phyloP scores from a whole-genome alignment of 2,113 vertebrate species.

The Corynorhinus townsendii region DNA sequence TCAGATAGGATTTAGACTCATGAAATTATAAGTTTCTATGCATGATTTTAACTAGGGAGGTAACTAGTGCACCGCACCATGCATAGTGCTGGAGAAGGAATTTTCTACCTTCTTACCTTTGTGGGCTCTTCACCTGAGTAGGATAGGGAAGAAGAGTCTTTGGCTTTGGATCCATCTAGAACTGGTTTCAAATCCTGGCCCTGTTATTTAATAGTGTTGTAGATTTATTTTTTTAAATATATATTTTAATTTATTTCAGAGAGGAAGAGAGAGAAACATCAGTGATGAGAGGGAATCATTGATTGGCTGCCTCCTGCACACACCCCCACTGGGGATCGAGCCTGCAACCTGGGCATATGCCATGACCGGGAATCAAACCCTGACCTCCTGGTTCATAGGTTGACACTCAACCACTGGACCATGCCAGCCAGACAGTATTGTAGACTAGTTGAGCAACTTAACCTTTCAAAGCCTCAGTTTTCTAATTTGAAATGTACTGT shows the following conservation, averaged over 20 bases:
- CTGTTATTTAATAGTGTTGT: neutral
- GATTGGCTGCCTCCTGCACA: too few relatives aligned
- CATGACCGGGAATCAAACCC: too few relatives aligned
- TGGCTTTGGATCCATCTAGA: neutral
- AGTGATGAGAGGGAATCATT: too few relatives aligned
- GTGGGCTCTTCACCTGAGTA: neutral
- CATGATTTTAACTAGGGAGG: neutral
- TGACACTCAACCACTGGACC: too few relatives aligned
- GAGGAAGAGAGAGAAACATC: too few relatives aligned
- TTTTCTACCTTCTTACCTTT: neutral
- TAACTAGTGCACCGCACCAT: neutral
- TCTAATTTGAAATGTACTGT: neutral
- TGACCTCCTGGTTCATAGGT: too few relatives aligned
- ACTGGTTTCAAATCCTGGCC: neutral
- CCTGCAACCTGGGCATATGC: too few relatives aligned
- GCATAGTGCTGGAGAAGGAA: neutral
- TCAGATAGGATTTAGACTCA: neutral
- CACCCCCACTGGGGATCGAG: too few relatives aligned
- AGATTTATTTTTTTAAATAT: too few relatives aligned
- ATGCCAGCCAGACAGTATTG: neutral
- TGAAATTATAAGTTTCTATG: neutral
- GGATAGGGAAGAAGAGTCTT: neutral
- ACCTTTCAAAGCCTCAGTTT: neutral
- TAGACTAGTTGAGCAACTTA: neutral
- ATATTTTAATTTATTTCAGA: too few relatives aligned